phyloP scores from a whole-genome alignment of 2,113 vertebrate genomes.

The Pyxicephalus adspersus region DNA sequence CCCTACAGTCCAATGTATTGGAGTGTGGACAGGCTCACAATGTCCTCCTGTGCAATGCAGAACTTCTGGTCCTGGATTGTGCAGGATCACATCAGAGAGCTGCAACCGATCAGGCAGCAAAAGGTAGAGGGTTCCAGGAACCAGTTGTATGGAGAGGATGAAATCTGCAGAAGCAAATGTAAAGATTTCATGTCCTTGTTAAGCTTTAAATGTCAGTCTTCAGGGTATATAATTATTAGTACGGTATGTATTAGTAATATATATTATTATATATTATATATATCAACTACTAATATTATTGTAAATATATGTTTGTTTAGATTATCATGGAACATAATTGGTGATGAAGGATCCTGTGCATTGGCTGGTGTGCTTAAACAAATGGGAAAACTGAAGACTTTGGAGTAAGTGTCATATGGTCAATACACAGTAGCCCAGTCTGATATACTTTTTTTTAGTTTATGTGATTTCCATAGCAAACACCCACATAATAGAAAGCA shows the following conservation, averaged over 20 bases:
- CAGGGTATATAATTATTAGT: too few relatives aligned
- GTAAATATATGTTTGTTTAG: constrained; percentile 63
- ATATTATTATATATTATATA: not conserved
- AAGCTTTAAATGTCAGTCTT: not conserved
- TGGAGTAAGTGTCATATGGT: constrained; percentile 78
- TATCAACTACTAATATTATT: not conserved
- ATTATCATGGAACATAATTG: constrained; percentile 87
- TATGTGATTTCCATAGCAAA: too few relatives aligned
- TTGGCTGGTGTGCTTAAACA: constrained; percentile 73
- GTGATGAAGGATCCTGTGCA: constrained; percentile 73
- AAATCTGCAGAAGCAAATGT: not conserved
- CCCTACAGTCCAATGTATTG: too few relatives aligned
- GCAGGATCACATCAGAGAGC: too few relatives aligned
- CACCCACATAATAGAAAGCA: too few relatives aligned
- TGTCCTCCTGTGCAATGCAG: too few relatives aligned
- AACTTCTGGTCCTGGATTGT: too few relatives aligned
- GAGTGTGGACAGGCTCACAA: too few relatives aligned
- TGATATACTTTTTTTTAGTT: not conserved
- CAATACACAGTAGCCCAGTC: not conserved
- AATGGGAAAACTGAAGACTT: constrained; percentile 73
- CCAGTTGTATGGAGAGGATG: not conserved
- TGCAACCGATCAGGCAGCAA: too few relatives aligned
- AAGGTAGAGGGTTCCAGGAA: not conserved
- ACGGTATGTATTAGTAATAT: too few relatives aligned
- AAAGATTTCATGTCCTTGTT: not conserved